Conservation (phyloP, 2,888 invertebrate genomes). For the Hypselothyrea guttata region DNA sequence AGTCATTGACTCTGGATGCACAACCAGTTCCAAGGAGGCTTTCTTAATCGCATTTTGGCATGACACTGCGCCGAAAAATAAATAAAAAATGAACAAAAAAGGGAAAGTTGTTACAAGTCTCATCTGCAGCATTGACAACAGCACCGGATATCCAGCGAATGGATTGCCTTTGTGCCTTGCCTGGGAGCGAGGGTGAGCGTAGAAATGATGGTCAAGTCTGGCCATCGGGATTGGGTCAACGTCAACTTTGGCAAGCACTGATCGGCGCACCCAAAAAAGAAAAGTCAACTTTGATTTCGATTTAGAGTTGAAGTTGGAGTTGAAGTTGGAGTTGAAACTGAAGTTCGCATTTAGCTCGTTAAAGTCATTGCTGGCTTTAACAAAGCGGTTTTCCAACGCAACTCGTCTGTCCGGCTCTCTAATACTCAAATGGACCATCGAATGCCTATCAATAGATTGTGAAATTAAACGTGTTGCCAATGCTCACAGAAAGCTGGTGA, state of each 20-base stretch:
- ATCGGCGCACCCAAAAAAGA: constrained; percentile 34
- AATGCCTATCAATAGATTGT: constrained; percentile 42
- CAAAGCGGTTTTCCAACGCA: constrained; percentile 27
- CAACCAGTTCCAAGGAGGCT: constrained; percentile 38
- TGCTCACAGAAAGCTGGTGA: constrained; percentile 24
- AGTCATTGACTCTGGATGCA: constrained; percentile 52
- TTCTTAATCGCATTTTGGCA: constrained; percentile 58
- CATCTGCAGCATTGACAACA: constrained; percentile 16
- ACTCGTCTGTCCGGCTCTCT: constrained; percentile 31
- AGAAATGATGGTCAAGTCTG: constrained; percentile 5
- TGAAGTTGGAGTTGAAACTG: neutral
- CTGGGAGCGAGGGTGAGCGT: constrained; percentile 5
- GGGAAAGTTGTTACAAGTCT: constrained; percentile 54
- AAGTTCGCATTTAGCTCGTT: neutral
- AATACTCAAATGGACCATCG: constrained; percentile 47
- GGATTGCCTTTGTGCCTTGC: no score
- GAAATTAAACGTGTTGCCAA: constrained; percentile 43
- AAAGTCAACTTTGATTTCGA: constrained; percentile 28
- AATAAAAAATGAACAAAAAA: no score
- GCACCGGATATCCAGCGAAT: constrained; percentile 51
- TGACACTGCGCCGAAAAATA: constrained; percentile 42
- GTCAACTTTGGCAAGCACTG: constrained; percentile 2
- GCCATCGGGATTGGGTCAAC: constrained; percentile 36
- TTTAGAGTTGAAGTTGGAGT: neutral
- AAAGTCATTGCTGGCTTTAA: neutral